Percentiles rank a stretch among this genome's conserved stretches.
These are phyloP conservation scores for Liasis olivaceus DNA, from an alignment of 2,797 vertebrate species.

Conservation along the genomic window DNA sequence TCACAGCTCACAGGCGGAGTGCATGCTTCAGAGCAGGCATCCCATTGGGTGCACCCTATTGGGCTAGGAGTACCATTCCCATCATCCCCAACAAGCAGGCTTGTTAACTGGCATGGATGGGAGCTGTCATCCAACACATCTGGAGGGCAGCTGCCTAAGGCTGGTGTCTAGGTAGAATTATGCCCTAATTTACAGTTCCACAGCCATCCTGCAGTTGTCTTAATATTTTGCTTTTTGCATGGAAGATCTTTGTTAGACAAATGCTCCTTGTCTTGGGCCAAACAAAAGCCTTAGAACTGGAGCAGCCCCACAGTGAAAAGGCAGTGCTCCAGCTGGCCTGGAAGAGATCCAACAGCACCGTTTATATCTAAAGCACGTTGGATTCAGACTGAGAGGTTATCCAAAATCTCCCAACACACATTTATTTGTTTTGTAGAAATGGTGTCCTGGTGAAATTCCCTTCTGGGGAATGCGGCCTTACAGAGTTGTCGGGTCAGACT, in stretches of 20 bases:
- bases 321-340: not conserved
- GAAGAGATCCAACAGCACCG: not conserved
- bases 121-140: not conserved
- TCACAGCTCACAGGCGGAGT: not conserved
- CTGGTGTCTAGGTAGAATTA: not conserved
- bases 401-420: not conserved
- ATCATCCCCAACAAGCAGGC: not conserved
- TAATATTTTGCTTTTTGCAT: not conserved
- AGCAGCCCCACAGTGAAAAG: no score
- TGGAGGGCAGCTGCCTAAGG: not conserved
- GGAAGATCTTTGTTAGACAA: not conserved
- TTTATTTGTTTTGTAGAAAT: constrained; percentile 7
- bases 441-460: not conserved
- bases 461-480: not conserved
- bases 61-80: not conserved
- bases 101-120: not conserved
- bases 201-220: not conserved
- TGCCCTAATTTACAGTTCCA: not conserved
- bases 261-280: not conserved
- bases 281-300: not conserved
- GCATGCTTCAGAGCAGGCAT: not conserved
- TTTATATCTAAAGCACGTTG: not conserved
- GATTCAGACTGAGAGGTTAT: not conserved
- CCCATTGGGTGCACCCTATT: no score
- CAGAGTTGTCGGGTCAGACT: not conserved